Evolutionary conservation across 2,113 vertebrate genomes (phyloP).

Genomic region (Amphiprion ocellaris): DNA sequence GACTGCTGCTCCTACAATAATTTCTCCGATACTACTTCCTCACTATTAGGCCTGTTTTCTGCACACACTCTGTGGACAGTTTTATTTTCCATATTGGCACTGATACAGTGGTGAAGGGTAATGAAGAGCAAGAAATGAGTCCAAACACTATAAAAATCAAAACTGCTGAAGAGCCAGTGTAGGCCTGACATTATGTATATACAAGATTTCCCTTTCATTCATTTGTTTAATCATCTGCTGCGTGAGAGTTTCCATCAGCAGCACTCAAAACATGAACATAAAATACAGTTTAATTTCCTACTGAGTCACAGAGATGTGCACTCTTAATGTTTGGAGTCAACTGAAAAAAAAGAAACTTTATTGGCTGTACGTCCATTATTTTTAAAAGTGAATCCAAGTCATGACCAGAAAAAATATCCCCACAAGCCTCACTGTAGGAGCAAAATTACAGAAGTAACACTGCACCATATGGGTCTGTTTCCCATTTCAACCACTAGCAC

Average conservation of each 20-base stretch:
- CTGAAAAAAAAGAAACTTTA: conserved; percentile 12
- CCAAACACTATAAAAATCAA: conserved; percentile 28
- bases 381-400: conserved; percentile 21
- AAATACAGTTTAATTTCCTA: conserved; percentile 32
- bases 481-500: conserved; percentile 22
- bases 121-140: conserved; percentile 20
- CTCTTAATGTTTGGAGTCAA: not conserved
- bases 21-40: too few relatives aligned
- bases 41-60: not conserved
- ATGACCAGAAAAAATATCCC: not conserved
- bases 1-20: too few relatives aligned
- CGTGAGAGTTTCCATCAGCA: conserved; percentile 37
- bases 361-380: not conserved
- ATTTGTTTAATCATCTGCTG: not conserved
- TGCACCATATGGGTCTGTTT: not conserved
- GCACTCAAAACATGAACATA: conserved; percentile 5
- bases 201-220: conserved; percentile 17
- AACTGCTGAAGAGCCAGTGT: not conserved
- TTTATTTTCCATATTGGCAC: conserved; percentile 12
- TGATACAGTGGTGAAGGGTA: conserved; percentile 3
- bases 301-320: not conserved
- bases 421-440: not conserved
- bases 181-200: not conserved
- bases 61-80: not conserved
- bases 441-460: conserved; percentile 15